Percentiles rank a stretch among this genome's conserved stretches.
phyloP scores from a whole-genome alignment of 2,888 invertebrate species.

The Ferdinandea cuprea region DNA sequence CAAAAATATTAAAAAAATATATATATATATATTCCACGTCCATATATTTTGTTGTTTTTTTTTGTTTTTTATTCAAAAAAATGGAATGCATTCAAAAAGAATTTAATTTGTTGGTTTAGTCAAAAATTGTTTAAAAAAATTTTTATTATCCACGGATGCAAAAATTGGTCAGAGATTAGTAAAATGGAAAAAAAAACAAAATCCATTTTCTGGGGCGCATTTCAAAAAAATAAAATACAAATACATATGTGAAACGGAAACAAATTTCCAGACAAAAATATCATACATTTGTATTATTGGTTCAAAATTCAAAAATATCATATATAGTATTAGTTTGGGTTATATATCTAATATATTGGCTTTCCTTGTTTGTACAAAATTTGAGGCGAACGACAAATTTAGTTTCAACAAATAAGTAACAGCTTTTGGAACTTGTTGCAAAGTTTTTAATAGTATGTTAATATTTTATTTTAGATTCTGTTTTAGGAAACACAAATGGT shows the following conservation, averaged over 20 bases:
- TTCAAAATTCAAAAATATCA: constrained; percentile 68
- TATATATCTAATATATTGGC: background rate
- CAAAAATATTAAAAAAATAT: constrained; percentile 21
- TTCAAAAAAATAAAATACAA: constrained; percentile 71
- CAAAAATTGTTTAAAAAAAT: constrained; percentile 53
- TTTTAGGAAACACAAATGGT: too few species aligned
- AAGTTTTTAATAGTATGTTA: background rate
- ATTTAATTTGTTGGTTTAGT: constrained; percentile 35
- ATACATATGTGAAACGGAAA: constrained; percentile 50
- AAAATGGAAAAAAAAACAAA: constrained; percentile 33
- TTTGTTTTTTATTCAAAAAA: constrained; percentile 41
- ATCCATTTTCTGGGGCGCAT: constrained; percentile 69
- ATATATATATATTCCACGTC: constrained; percentile 63
- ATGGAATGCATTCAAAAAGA: constrained; percentile 72
- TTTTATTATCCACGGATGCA: constrained; percentile 64
- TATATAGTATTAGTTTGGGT: constrained; percentile 33
- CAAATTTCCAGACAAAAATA: constrained; percentile 47
- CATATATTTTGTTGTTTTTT: constrained; percentile 48
- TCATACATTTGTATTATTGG: constrained; percentile 42
- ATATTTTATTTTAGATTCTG: too few species aligned
- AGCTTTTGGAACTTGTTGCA: constrained; percentile 46
- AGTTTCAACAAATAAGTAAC: constrained; percentile 4
- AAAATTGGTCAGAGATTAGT: constrained; percentile 61
- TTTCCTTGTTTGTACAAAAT: constrained; percentile 28
- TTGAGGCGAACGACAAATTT: constrained; percentile 59